A percentile compares a stretch with the other conserved stretches of the same genome.
phyloP scores from a whole-genome alignment of 53 echinoderm and acorn worm species.

The Arbacia lixula region DNA sequence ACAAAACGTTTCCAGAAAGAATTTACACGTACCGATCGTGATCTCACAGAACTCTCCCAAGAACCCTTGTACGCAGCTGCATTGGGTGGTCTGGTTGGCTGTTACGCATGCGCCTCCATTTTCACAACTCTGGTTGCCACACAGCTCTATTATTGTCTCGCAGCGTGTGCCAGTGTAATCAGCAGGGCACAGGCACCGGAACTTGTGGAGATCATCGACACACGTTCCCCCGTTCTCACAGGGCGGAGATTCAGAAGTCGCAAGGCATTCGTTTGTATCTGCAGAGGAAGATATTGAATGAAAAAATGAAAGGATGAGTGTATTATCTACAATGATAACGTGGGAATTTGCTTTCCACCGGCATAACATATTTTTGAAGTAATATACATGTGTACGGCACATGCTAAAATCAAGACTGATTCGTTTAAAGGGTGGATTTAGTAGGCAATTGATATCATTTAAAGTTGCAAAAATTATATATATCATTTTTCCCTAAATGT shows the following conservation, averaged over 20 bases:
- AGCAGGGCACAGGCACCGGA: neutral
- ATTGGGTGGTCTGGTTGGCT: neutral
- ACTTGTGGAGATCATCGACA: neutral
- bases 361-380: too few relatives aligned
- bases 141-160: neutral
- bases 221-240: slow-evolving; percentile 6
- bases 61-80: neutral
- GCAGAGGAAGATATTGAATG: neutral
- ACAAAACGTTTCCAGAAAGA: too few relatives aligned
- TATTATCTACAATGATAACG: too few relatives aligned
- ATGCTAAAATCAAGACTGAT: too few relatives aligned
- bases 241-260: too few relatives aligned
- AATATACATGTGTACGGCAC: too few relatives aligned
- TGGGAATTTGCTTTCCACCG: too few relatives aligned
- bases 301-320: too few relatives aligned
- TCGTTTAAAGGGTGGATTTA: too few relatives aligned
- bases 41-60: slow-evolving; percentile 13
- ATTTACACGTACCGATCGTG: slow-evolving; percentile 9
- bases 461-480: too few relatives aligned
- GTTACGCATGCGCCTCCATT: slow-evolving; percentile 18
- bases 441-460: too few relatives aligned
- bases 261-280: slow-evolving; percentile 20
- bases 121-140: neutral
- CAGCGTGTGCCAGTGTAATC: neutral
- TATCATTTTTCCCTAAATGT: too few relatives aligned